Percentiles rank a stretch among this genome's conserved stretches.
phyloP scores from a whole-genome alignment of 64 coral and sea anemone genomes.

The Porites lutea region DNA sequence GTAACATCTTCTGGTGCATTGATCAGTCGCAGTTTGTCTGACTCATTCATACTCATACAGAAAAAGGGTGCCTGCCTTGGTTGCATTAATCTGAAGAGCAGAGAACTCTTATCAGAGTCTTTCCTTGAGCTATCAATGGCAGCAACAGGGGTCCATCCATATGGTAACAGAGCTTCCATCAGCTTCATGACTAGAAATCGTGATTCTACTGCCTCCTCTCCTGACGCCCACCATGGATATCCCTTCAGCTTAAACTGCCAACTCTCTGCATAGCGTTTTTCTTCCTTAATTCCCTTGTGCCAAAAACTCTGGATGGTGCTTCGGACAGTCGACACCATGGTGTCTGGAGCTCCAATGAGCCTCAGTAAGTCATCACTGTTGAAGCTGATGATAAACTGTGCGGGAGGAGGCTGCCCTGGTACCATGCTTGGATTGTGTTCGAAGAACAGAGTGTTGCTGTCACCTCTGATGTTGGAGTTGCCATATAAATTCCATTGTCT shows the following conservation, averaged over 20 bases:
- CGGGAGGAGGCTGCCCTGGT: neutral
- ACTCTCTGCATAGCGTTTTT: slow-evolving; percentile 45
- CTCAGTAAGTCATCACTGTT: slow-evolving; percentile 72
- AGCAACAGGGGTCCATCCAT: slow-evolving; percentile 82
- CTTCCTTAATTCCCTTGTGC: slow-evolving; percentile 63
- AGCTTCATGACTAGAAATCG: slow-evolving; percentile 83
- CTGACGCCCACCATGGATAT: slow-evolving; percentile 76
- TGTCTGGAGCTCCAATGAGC: slow-evolving; percentile 66
- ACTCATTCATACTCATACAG: slow-evolving; percentile 86
- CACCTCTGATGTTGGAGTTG: slow-evolving; percentile 77
- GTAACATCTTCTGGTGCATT: slow-evolving; percentile 78
- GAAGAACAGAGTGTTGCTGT: slow-evolving; percentile 78
- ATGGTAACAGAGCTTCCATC: slow-evolving; percentile 73
- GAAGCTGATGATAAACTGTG: slow-evolving; percentile 66
- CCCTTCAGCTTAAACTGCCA: slow-evolving; percentile 90
- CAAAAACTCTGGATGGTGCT: slow-evolving; percentile 59
- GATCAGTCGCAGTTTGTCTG: slow-evolving; percentile 91
- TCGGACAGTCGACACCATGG: slow-evolving; percentile 64
- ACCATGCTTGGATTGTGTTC: slow-evolving; percentile 67
- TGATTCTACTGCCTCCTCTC: slow-evolving; percentile 72
- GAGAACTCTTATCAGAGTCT: slow-evolving; percentile 72
- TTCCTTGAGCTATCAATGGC: slow-evolving; percentile 83
- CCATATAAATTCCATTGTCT: slow-evolving; percentile 65
- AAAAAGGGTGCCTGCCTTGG: slow-evolving; percentile 70
- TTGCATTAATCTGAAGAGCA: slow-evolving; percentile 70